Percentiles rank a stretch among this genome's conserved stretches.
Evolutionary conservation across 1,140 invertebrate species (phyloP).

Genomic region (Drosophila serrata): DNA sequence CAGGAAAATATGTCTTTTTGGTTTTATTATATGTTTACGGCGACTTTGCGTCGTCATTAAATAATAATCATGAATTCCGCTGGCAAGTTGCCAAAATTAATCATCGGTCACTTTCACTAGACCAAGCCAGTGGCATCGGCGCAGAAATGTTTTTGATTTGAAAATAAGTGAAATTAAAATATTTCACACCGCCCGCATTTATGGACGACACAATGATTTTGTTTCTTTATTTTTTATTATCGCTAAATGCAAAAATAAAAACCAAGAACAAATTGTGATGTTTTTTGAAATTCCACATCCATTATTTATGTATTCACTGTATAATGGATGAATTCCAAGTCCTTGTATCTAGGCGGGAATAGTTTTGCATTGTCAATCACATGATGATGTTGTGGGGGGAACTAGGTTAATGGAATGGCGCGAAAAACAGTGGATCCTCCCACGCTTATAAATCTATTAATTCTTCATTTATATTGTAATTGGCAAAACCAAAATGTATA

Average conservation of each 20-base stretch:
- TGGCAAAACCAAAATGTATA: background rate
- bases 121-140: conserved; percentile 46
- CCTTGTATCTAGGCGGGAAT: conserved; percentile 31
- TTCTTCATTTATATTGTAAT: conserved; percentile 1
- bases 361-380: conserved; percentile 40
- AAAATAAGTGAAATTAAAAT: conserved; percentile 69
- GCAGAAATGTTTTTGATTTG: conserved; percentile 41
- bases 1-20: conserved; percentile 17
- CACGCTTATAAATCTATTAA: background rate
- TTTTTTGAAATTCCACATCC: conserved; percentile 36
- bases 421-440: background rate
- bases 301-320: conserved; percentile 58
- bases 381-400: conserved; percentile 49
- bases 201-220: conserved; percentile 59
- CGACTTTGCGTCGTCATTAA: conserved; percentile 80
- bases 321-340: conserved; percentile 13
- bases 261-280: conserved; percentile 50
- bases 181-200: conserved; percentile 52
- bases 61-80: conserved; percentile 80
- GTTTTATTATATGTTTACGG: conserved; percentile 58
- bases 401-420: conserved; percentile 65
- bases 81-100: conserved; percentile 74
- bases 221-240: conserved; percentile 33
- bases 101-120: conserved; percentile 82
- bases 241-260: conserved; percentile 48